Conservation (phyloP, 2,113 vertebrate genomes). For the Notechis scutatus region DNA sequence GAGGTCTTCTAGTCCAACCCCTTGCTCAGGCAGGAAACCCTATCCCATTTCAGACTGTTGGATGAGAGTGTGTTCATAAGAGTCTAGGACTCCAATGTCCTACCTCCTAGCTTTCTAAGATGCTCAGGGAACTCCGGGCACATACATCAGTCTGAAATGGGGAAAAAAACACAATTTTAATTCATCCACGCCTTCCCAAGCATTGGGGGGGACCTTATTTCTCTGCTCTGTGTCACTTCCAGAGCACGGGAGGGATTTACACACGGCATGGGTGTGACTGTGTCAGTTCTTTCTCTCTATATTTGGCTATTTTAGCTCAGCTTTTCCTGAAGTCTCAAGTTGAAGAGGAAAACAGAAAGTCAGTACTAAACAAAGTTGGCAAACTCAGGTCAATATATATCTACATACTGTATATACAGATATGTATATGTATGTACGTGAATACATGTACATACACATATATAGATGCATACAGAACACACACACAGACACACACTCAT, state of each 20-base stretch:
- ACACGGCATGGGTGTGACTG: background rate
- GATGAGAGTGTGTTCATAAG: background rate
- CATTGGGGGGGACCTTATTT: background rate
- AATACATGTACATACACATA: too few relatives aligned
- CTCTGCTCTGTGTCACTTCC: background rate
- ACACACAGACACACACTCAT: too few relatives aligned
- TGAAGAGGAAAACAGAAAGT: background rate
- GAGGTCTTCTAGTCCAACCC: too few relatives aligned
- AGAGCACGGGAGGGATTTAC: background rate
- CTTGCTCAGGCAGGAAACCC: too few relatives aligned
- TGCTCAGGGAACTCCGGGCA: background rate
- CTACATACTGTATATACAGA: background rate
- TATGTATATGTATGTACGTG: too few relatives aligned
- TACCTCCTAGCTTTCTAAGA: background rate
- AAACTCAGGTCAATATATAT: background rate
- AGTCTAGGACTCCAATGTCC: background rate
- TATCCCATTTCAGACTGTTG: too few relatives aligned
- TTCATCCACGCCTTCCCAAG: background rate
- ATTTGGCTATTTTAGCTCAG: constrained; percentile 2
- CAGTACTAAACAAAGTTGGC: constrained; percentile 1
- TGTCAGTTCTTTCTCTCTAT: background rate
- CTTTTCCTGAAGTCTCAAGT: background rate
- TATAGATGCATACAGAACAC: too few relatives aligned
- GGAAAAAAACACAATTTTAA: background rate
- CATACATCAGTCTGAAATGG: background rate